A percentile compares a stretch with the other conserved stretches of the same genome.
Conservation (phyloP, 2,797 vertebrate genomes). For the Rhinichthys osculus region DNA sequence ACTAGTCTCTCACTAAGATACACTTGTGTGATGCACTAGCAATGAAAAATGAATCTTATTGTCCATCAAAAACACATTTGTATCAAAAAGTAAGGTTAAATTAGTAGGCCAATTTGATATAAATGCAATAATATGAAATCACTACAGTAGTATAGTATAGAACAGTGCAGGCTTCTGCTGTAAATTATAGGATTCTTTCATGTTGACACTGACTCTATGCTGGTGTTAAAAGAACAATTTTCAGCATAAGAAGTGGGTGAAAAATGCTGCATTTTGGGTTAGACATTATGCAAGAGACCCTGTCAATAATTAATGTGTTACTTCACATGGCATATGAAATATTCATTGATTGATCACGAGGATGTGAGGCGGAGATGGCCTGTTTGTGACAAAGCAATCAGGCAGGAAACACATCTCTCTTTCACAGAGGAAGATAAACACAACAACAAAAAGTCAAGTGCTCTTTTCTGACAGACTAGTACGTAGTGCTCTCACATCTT, state of each 20-base stretch:
- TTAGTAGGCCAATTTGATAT: neutral
- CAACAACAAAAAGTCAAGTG: conserved; percentile 14
- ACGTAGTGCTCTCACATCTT: neutral
- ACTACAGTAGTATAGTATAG: neutral
- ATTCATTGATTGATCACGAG: conserved; percentile 49
- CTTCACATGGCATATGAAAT: conserved; percentile 57
- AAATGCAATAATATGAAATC: neutral
- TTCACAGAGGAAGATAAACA: conserved; percentile 40
- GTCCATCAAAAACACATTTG: neutral
- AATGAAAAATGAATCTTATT: neutral
- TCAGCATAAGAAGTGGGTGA: neutral
- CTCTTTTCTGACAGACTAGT: conserved; percentile 18
- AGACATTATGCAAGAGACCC: conserved; percentile 40
- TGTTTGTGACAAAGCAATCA: conserved; percentile 56
- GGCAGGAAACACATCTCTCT: conserved; percentile 37
- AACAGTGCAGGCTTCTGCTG: neutral
- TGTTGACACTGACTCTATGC: neutral
- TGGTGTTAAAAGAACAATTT: conserved; percentile 13
- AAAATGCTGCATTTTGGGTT: conserved; percentile 32
- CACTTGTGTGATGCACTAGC: neutral
- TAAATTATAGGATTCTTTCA: neutral
- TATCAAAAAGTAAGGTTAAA: neutral
- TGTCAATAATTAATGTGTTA: conserved; percentile 57
- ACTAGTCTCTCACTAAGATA: neutral
- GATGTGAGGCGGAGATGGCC: conserved; percentile 22